Conservation (phyloP, 2,113 vertebrate genomes). For the Thermophis baileyi region DNA sequence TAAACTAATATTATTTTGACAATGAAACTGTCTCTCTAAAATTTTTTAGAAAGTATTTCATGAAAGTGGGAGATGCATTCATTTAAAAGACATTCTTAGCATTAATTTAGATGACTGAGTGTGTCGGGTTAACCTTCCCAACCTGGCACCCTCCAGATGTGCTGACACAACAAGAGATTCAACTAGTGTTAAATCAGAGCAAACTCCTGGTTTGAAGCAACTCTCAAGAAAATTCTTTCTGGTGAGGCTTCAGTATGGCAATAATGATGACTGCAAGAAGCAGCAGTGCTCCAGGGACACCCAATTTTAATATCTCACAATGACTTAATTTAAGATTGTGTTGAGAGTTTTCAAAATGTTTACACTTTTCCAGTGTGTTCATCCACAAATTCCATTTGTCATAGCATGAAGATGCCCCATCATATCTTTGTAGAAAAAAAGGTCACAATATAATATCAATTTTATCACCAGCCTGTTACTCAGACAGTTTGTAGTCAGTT, state of each 20-base stretch:
- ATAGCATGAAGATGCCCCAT: not conserved
- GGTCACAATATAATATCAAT: not conserved
- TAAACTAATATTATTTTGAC: not conserved
- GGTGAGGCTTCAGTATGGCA: not conserved
- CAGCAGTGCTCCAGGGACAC: not conserved
- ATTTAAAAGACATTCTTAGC: not conserved
- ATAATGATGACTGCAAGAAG: no score
- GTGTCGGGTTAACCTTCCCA: not conserved
- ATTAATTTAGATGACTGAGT: not conserved
- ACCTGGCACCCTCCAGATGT: not conserved
- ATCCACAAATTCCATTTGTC: not conserved
- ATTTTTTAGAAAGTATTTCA: no score
- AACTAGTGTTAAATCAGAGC: not conserved
- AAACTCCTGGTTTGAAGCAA: not conserved
- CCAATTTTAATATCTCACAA: not conserved
- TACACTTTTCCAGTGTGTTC: not conserved
- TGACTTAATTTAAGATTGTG: not conserved
- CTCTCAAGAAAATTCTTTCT: not conserved
- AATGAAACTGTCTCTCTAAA: not conserved
- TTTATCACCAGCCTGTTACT: not conserved
- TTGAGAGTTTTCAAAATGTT: not conserved
- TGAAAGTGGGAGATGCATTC: not conserved
- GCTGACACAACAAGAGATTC: not conserved
- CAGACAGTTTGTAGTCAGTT: not conserved
- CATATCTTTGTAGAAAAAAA: not conserved